A percentile compares a stretch with the other conserved stretches of the same genome.
Conservation (phyloP, 2,113 vertebrate genomes). For the Isichthys henryi region DNA sequence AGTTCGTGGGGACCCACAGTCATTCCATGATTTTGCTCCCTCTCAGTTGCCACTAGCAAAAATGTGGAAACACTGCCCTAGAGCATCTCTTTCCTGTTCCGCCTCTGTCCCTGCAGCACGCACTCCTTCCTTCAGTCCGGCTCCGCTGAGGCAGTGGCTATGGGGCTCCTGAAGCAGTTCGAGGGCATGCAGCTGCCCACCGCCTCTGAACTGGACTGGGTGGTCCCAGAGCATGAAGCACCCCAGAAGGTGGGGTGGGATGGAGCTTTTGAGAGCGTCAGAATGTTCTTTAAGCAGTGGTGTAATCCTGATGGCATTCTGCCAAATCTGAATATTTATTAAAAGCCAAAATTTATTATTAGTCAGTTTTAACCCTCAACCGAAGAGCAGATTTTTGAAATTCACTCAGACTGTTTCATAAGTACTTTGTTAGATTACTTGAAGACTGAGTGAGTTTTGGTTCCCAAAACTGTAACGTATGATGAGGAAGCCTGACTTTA, state of each 20-base stretch:
- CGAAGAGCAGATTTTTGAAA: not conserved
- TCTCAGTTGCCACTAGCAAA: no score
- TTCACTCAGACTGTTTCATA: not conserved
- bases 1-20: not conserved
- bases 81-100: not conserved
- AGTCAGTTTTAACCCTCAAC: not conserved
- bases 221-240: conserved; percentile 88
- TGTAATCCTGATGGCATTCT: not conserved
- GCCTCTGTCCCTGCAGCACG: conserved; percentile 52
- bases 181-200: conserved; percentile 96
- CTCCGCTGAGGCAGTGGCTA: conserved; percentile 90
- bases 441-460: not conserved
- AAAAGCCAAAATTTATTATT: not conserved
- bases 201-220: conserved; percentile 91
- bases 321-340: not conserved
- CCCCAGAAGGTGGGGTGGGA: conserved; percentile 81
- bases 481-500: not conserved
- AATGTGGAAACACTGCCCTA: not conserved
- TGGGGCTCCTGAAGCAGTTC: conserved; percentile 94
- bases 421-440: not conserved
- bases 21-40: no score
- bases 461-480: not conserved
- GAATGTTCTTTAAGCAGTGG: not conserved
- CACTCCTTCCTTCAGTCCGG: conserved; percentile 82
- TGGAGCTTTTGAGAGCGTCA: not conserved